Evolutionary conservation across 2,113 vertebrate species (phyloP).

Genomic region (Spheniscus mendiculus): DNA sequence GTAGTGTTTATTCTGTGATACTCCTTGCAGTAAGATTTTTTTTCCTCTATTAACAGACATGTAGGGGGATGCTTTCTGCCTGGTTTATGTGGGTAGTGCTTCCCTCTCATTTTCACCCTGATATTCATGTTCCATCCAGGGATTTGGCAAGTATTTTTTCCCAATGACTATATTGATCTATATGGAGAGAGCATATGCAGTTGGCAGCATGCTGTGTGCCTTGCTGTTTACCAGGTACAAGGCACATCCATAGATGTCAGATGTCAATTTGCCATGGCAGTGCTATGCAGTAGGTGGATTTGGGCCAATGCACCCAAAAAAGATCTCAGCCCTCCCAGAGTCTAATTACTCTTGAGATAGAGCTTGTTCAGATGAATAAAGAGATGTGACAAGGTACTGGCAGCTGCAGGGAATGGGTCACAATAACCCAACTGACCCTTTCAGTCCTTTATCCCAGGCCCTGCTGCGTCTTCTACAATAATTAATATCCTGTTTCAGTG

Average conservation of each 20-base stretch:
- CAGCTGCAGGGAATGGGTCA: neutral
- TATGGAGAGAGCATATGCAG: neutral
- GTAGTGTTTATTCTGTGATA: neutral
- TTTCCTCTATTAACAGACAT: neutral
- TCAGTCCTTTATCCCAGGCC: neutral
- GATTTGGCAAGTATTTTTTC: neutral
- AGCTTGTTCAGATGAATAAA: neutral
- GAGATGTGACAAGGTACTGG: neutral
- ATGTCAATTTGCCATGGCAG: neutral
- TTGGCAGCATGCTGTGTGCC: neutral
- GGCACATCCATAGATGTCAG: neutral
- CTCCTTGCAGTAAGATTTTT: neutral
- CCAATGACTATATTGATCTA: conserved; percentile 26
- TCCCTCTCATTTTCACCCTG: neutral
- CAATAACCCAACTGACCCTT: neutral
- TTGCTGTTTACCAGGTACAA: conserved; percentile 28
- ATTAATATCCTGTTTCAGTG: neutral
- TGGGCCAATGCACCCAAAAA: neutral
- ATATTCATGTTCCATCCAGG: neutral
- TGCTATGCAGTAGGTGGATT: neutral
- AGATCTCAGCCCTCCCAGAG: neutral
- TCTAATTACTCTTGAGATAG: neutral
- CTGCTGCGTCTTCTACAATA: neutral
- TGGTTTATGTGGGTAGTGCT: neutral
- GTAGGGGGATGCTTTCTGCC: neutral